phyloP scores from a whole-genome alignment of 2,888 invertebrate species.

The Leptothorax acervorum region DNA sequence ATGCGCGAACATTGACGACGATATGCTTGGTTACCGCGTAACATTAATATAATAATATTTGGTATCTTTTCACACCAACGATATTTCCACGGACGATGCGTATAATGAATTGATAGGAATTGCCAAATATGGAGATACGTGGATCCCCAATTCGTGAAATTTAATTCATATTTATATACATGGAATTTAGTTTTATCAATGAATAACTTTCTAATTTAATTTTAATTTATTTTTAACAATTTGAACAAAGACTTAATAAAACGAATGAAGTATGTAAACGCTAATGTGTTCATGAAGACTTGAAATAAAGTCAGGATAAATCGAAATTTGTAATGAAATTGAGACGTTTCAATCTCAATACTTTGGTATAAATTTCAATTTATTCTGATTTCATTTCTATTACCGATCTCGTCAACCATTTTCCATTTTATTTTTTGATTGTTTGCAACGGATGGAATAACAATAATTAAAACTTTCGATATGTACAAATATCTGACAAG shows the following conservation, averaged over 20 bases:
- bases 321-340: slow-evolving; percentile 31
- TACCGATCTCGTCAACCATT: slow-evolving; percentile 9
- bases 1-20: slow-evolving; percentile 19
- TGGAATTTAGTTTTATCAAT: background rate
- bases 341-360: slow-evolving; percentile 18
- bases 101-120: background rate
- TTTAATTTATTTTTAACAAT: background rate
- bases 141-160: background rate
- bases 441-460: slow-evolving; percentile 4
- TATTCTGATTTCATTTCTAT: slow-evolving; percentile 39
- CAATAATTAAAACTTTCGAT: slow-evolving; percentile 29
- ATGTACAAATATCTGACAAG: background rate
- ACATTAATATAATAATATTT: slow-evolving; percentile 48
- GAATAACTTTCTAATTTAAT: background rate
- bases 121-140: background rate
- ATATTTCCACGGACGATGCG: background rate
- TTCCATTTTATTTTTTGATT: slow-evolving; percentile 40
- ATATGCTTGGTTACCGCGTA: slow-evolving; percentile 6
- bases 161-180: background rate
- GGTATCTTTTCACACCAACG: background rate
- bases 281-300: background rate
- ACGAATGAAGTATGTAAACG: background rate
- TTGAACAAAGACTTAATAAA: background rate
- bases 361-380: slow-evolving; percentile 27
- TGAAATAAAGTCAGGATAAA: slow-evolving; percentile 9